A percentile compares a stretch with the other conserved stretches of the same genome.
phyloP scores from a whole-genome alignment of 1,140 invertebrate species.

The Drosophila ercepeae region DNA sequence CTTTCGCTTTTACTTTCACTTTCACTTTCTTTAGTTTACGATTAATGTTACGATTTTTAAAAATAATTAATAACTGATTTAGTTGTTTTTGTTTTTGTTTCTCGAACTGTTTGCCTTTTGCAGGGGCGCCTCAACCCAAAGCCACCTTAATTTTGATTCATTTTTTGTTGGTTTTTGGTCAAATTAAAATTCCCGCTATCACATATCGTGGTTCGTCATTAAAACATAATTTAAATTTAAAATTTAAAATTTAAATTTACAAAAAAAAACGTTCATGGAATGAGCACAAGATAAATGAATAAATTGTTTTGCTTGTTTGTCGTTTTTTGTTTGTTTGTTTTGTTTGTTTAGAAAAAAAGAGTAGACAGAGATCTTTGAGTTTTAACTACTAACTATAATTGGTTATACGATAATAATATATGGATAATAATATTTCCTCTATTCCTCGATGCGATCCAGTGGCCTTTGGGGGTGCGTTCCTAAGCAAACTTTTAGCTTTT shows the following conservation, averaged over 20 bases:
- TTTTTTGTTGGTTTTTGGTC: constrained; percentile 59
- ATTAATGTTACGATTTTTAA: constrained; percentile 34
- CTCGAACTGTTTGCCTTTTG: constrained; percentile 32
- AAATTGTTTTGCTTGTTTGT: constrained; percentile 62
- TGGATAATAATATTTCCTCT: constrained; percentile 15
- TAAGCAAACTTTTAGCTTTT: constrained; percentile 41
- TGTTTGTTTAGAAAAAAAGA: constrained; percentile 60
- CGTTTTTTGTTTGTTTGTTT: constrained; percentile 61
- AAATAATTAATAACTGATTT: constrained; percentile 59
- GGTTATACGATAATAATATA: constrained; percentile 48
- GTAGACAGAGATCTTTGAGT: constrained; percentile 78
- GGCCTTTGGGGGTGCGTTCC: constrained; percentile 57
- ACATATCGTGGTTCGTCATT: constrained; percentile 74
- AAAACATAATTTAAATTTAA: constrained; percentile 46
- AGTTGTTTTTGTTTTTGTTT: constrained; percentile 5
- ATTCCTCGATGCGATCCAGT: constrained; percentile 28
- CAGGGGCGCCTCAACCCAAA: constrained; percentile 49
- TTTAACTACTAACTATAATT: constrained; percentile 73
- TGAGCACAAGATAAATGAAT: constrained; percentile 79
- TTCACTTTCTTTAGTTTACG: too few species aligned
- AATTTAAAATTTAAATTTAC: constrained; percentile 24
- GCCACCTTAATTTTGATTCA: constrained; percentile 55
- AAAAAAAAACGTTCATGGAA: constrained; percentile 67
- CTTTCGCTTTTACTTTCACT: too few species aligned
- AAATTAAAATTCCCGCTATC: constrained; percentile 77